phyloP scores from a whole-genome alignment of 2,888 invertebrate species.

The Pinctada fucata region DNA sequence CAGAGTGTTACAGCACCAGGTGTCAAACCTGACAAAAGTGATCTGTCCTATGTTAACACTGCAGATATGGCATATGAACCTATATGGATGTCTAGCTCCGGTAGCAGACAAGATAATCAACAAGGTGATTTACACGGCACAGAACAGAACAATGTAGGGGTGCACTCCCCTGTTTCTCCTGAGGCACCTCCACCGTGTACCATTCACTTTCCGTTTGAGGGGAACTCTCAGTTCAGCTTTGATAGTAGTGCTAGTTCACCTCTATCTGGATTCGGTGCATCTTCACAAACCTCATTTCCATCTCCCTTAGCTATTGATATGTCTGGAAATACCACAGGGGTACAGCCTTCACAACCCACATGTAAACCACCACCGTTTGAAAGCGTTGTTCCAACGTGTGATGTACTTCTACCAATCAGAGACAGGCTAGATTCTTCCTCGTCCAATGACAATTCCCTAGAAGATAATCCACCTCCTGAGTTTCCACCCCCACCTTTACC shows the following conservation, averaged over 20 bases:
- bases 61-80: constrained; percentile 14
- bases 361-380: background rate
- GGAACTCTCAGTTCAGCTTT: background rate
- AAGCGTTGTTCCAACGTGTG: background rate
- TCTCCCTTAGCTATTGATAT: background rate
- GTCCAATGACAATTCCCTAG: background rate
- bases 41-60: background rate
- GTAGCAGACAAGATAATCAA: background rate
- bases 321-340: background rate
- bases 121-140: background rate
- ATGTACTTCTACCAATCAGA: background rate
- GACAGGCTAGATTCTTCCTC: background rate
- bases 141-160: background rate
- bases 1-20: background rate
- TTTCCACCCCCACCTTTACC: constrained; percentile 53
- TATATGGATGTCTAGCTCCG: constrained; percentile 16
- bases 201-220: constrained; percentile 23
- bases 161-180: background rate
- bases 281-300: background rate
- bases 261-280: background rate
- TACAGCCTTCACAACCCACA: background rate
- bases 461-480: constrained; percentile 47
- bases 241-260: background rate
- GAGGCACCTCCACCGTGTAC: constrained; percentile 18
- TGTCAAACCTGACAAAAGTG: background rate